phyloP scores from a whole-genome alignment of 2,888 invertebrate species.

The Galerucella calmariensis region DNA sequence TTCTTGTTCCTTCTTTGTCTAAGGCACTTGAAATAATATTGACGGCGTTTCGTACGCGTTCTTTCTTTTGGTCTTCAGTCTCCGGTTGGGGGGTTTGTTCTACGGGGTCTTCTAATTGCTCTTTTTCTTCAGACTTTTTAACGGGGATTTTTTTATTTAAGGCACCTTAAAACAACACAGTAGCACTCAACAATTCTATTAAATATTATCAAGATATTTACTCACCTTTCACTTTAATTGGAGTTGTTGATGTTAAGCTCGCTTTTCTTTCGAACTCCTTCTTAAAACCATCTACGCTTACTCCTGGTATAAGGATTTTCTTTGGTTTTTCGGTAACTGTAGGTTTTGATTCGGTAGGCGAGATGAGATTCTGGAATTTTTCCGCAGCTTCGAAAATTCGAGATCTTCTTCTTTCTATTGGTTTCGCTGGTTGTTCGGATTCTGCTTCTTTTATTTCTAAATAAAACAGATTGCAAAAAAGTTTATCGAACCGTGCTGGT shows the following conservation, averaged over 20 bases:
- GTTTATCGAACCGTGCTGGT: too few relatives aligned
- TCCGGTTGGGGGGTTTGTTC: slow-evolving; percentile 39
- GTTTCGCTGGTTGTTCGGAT: slow-evolving; percentile 61
- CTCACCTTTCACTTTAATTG: slow-evolving; percentile 55
- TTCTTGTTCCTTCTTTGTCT: slow-evolving; percentile 64
- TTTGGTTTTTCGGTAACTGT: slow-evolving; percentile 72
- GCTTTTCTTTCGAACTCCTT: slow-evolving; percentile 87
- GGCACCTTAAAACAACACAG: slow-evolving; percentile 20
- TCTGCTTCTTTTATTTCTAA: slow-evolving; percentile 47
- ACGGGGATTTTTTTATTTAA: slow-evolving; percentile 52
- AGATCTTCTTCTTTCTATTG: slow-evolving; percentile 72
- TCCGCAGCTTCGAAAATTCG: slow-evolving; percentile 78
- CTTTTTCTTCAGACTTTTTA: slow-evolving; percentile 51
- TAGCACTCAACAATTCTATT: not conserved
- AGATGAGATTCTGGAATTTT: slow-evolving; percentile 72
- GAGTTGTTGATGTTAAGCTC: slow-evolving; percentile 67
- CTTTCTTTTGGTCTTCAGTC: slow-evolving; percentile 64
- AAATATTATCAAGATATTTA: not conserved
- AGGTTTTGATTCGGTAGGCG: slow-evolving; percentile 59
- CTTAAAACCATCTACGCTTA: slow-evolving; percentile 88
- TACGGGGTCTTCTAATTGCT: slow-evolving; percentile 54
- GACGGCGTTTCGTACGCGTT: slow-evolving; percentile 74
- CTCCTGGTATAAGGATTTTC: slow-evolving; percentile 82
- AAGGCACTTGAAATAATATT: slow-evolving; percentile 80
- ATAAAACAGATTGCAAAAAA: not conserved